phyloP scores from a whole-genome alignment of 2,888 invertebrate genomes.

The Polydrusus tereticollis region DNA sequence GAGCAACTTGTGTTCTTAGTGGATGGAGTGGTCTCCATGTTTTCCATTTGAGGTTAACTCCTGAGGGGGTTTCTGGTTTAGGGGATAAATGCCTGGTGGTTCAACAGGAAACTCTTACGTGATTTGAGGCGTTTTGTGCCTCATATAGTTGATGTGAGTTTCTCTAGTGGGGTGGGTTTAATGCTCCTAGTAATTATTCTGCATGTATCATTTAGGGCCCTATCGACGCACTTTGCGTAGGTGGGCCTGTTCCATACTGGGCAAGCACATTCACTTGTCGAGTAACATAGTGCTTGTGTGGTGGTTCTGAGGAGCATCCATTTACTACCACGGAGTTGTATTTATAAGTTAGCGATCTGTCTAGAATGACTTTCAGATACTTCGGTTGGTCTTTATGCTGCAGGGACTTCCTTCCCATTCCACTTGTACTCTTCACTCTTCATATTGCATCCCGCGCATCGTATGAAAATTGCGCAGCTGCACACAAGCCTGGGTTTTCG shows the following conservation, averaged over 20 bases:
- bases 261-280: slow-evolving; percentile 1
- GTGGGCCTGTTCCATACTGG: slow-evolving; percentile 21
- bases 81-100: not conserved
- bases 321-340: no score
- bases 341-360: no score
- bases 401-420: no score
- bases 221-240: slow-evolving; percentile 11
- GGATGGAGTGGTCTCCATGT: slow-evolving; percentile 6
- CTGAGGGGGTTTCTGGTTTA: slow-evolving; percentile 1
- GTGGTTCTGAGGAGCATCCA: not conserved
- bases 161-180: not conserved
- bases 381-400: no score
- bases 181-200: not conserved
- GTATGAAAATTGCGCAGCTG: no score
- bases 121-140: no score
- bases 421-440: no score
- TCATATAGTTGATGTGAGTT: not conserved
- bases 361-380: no score
- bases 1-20: slow-evolving; percentile 26
- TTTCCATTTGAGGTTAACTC: not conserved
- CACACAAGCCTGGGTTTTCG: no score
- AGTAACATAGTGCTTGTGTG: slow-evolving; percentile 59
- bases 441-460: no score
- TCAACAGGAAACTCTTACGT: not conserved
- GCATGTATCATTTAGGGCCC: not conserved